Conservation (phyloP, 2,888 invertebrate genomes). For the Uloborus plumipes region DNA sequence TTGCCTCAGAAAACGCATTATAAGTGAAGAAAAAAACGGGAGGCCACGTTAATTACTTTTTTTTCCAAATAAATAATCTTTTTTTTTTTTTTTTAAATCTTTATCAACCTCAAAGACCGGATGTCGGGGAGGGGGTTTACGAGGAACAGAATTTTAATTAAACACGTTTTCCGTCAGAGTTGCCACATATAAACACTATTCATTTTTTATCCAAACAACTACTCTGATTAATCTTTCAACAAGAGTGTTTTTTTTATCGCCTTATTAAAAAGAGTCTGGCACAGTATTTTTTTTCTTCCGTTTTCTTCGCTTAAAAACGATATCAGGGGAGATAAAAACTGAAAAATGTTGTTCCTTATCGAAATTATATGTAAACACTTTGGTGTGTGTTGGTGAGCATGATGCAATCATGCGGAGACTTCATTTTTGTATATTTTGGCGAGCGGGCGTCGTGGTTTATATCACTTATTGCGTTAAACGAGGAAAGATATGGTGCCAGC, state of each 20-base stretch:
- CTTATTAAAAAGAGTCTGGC: too few species aligned
- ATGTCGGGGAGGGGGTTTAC: background rate
- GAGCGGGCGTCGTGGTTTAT: too few species aligned
- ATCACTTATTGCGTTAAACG: too few species aligned
- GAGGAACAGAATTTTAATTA: conserved; percentile 49
- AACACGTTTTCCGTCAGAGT: conserved; percentile 56
- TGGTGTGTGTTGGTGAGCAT: conserved; percentile 12
- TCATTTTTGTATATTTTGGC: too few species aligned
- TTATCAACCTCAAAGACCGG: too few species aligned
- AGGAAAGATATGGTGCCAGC: too few species aligned
- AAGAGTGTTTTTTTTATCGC: conserved; percentile 15
- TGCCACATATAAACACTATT: conserved; percentile 53
- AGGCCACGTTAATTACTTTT: too few species aligned
- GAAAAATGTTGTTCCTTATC: conserved; percentile 24
- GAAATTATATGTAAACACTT: conserved; percentile 31
- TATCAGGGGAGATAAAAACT: conserved; percentile 9
- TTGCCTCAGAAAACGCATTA: too few species aligned
- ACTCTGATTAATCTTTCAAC: conserved; percentile 44
- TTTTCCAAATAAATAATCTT: too few species aligned
- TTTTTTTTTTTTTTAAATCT: too few species aligned
- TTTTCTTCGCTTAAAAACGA: background rate
- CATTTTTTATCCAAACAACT: conserved; percentile 43
- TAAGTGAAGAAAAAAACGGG: too few species aligned
- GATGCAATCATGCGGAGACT: conserved; percentile 22
- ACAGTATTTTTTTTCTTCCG: too few species aligned